A percentile compares a stretch with the other conserved stretches of the same genome.
Evolutionary conservation across 1,140 invertebrate genomes (phyloP).

Genomic region (Tetragnatha versicolor): DNA sequence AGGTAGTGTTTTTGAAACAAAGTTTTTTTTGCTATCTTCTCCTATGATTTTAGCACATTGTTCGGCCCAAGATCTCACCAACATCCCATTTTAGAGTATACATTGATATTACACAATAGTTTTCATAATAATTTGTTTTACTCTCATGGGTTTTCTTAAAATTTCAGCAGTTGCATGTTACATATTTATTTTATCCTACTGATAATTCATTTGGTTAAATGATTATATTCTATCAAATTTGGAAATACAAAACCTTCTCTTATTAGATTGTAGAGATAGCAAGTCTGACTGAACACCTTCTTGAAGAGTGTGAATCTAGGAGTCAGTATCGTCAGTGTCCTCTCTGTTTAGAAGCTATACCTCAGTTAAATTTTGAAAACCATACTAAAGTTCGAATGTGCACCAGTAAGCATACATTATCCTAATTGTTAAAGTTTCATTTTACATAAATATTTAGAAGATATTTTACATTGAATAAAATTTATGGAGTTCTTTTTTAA

Average conservation of each 20-base stretch:
- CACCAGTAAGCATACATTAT: constrained; percentile 67
- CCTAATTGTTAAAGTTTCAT: too few species aligned
- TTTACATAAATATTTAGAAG: too few species aligned
- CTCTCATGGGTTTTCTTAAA: too few species aligned
- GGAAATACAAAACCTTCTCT: not conserved
- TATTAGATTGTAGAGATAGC: constrained; percentile 82
- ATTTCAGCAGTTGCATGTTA: not conserved
- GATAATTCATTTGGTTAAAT: not conserved
- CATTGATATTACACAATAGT: too few species aligned
- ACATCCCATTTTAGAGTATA: too few species aligned
- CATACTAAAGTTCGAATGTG: constrained; percentile 71
- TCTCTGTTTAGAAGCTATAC: constrained; percentile 73
- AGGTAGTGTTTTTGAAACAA: too few species aligned
- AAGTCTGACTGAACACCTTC: constrained; percentile 78
- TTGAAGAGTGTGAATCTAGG: constrained; percentile 76
- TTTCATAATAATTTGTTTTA: too few species aligned
- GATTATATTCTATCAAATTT: not conserved
- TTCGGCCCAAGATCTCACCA: too few species aligned
- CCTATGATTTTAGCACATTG: too few species aligned
- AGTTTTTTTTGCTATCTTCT: too few species aligned
- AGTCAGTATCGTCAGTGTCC: constrained; percentile 73
- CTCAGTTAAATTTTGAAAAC: constrained; percentile 69
- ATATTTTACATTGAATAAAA: too few species aligned
- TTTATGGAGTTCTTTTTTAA: too few species aligned
- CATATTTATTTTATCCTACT: not conserved